Base-by-base conservation (phyloP, 1,140 invertebrate genomes). In the Drosophila pachea region DNA sequence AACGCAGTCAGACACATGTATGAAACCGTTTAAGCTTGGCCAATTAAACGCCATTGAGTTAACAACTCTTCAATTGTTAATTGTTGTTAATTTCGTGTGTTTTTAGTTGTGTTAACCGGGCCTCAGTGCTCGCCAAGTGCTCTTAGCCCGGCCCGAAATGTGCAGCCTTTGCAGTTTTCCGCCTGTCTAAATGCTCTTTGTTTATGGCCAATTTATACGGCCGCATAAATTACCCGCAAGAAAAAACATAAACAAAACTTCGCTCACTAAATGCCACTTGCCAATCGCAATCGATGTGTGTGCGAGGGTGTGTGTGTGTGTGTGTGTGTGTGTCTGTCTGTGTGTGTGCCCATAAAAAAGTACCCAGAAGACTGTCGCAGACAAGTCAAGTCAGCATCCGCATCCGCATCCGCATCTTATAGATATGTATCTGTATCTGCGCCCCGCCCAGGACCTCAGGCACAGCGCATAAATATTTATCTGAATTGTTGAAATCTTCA, bases 161-260 rank as follows among this genome's bases (percentile, higher is more conserved):
- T 77, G 82, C 82, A 75, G 77, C 22, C 73, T 86, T 70, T 75
- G 82, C 74, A 77, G 49, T 77, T 82, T 62, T 53, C 9, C 62
- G 31, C 52, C 11, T 52, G 16, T 43, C 33, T 52, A 43, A 63
- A 53, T 63, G 14, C 61, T 40, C 35, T 84, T 73, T 81, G 77
- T 86, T 86, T 86, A 86, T 86, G 71, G 81, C 40, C 77, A 86
- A 75, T 86, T 86, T 86, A 86, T 86, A 81, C 81, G 74, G 66
- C 52, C 61, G 81, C 71, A 86, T 86, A 86, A 81, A 86, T 86
- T 86, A 86, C 64, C 32, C 60, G 53, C 49, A 61, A 45, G 40
- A 43, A 16, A 74, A 78, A 67, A 73, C 79, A 83, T 84, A 84
- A 84, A 84, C 79, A 86, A 83, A 22, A 84, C 68, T 71, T 86